phyloP scores from a whole-genome alignment of 1,140 invertebrate species.

The Laupala kohalensis region DNA sequence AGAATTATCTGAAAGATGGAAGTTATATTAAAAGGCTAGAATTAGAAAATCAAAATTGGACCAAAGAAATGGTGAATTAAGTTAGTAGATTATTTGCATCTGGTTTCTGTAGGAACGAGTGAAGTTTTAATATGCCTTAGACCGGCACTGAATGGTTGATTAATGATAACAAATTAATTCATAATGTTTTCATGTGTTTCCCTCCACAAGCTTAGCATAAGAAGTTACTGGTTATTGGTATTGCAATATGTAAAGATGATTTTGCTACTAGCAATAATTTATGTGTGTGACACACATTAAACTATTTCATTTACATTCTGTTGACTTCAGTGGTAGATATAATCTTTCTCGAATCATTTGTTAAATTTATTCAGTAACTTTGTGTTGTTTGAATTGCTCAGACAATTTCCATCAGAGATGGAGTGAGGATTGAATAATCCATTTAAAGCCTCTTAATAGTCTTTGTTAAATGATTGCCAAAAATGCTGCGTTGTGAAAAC shows the following conservation, averaged over 20 bases:
- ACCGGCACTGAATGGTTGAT: not conserved
- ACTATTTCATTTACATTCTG: not conserved
- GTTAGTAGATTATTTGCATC: not conserved
- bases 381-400: too few species aligned
- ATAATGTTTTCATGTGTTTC: not conserved
- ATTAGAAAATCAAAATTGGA: not conserved
- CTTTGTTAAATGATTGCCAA: too few species aligned
- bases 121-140: not conserved
- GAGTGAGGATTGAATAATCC: too few species aligned
- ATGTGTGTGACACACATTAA: not conserved
- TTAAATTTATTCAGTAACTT: too few species aligned
- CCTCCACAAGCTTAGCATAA: not conserved
- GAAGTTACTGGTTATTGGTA: not conserved
- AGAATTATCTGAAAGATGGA: too few species aligned
- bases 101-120: not conserved
- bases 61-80: too few species aligned
- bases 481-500: too few species aligned
- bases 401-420: too few species aligned
- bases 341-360: too few species aligned
- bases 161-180: not conserved
- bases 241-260: not conserved
- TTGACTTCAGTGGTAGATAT: too few species aligned
- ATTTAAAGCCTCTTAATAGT: too few species aligned
- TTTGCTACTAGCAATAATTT: not conserved
- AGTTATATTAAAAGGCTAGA: not conserved